Percentiles rank a stretch among this genome's conserved stretches.
These are phyloP conservation scores for Cantharis rustica DNA, from an alignment of 2,888 invertebrate genomes.

Conservation along the genomic window DNA sequence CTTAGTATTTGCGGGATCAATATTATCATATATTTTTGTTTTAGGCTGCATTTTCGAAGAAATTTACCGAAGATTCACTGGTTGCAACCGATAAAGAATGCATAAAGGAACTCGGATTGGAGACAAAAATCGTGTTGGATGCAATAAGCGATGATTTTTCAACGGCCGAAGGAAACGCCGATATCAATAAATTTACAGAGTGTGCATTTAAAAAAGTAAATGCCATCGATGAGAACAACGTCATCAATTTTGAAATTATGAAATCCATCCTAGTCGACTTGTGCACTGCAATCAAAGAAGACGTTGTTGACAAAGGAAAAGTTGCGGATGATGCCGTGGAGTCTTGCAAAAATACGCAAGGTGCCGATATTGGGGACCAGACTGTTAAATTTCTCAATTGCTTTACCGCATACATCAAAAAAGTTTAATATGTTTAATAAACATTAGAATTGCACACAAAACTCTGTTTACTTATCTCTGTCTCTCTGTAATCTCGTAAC, in stretches of 20 bases:
- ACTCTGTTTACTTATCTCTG: no score
- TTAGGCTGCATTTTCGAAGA: not conserved
- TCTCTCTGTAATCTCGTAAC: no score
- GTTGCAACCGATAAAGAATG: not conserved
- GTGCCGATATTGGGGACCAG: not conserved
- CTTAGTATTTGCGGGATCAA: no score
- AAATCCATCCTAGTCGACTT: not conserved
- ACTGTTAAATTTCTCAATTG: not conserved
- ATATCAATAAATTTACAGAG: not conserved
- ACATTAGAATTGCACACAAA: no score
- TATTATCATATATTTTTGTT: no score
- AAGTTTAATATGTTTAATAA: no score
- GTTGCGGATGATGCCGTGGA: not conserved
- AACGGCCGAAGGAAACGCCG: not conserved
- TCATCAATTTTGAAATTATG: not conserved
- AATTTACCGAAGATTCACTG: not conserved
- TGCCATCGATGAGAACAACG: not conserved
- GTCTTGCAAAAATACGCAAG: not conserved
- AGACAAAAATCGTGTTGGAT: not conserved
- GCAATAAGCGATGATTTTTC: not conserved
- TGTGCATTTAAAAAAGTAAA: not conserved
- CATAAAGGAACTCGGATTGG: not conserved
- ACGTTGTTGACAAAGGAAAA: not conserved
- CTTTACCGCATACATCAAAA: not conserved
- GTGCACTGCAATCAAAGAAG: not conserved